These are phyloP conservation scores for Erynnis tages DNA, from an alignment of 2,888 invertebrate species.

Conservation along the genomic window DNA sequence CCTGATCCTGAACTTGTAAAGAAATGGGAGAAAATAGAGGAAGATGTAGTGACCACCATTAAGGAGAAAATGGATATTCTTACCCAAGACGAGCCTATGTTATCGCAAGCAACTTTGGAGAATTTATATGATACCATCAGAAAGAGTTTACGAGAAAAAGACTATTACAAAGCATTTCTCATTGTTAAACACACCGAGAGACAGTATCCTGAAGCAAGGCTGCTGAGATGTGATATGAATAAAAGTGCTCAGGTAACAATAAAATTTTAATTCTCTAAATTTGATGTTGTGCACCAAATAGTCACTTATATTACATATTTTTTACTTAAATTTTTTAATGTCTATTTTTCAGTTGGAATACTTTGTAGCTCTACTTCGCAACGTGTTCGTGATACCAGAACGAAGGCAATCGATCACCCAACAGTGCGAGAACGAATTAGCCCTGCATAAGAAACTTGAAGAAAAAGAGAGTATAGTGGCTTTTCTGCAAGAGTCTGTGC, in stretches of 20 bases:
- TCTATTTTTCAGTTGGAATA: conserved; percentile 61
- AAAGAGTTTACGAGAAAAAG: conserved; percentile 64
- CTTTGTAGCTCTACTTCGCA: conserved; percentile 68
- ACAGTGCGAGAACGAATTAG: conserved; percentile 69
- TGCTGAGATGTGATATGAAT: conserved; percentile 70
- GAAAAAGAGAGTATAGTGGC: conserved; percentile 84
- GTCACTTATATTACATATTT: no score
- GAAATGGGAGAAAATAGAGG: conserved; percentile 79
- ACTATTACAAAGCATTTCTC: conserved; percentile 78
- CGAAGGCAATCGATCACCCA: conserved; percentile 54
- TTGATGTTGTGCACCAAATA: no score
- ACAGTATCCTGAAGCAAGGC: conserved; percentile 70
- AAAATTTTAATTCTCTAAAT: not conserved
- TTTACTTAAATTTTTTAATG: no score
- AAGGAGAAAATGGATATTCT: conserved; percentile 68
- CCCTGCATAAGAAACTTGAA: conserved; percentile 77
- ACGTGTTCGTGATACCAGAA: conserved; percentile 67
- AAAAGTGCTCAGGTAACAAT: conserved; percentile 70
- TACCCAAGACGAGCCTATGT: conserved; percentile 70
- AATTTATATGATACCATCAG: conserved; percentile 69
- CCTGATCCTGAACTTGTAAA: conserved; percentile 67
- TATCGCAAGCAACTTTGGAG: conserved; percentile 69
- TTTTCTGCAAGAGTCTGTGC: conserved; percentile 85
- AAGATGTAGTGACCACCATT: conserved; percentile 72
- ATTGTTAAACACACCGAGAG: conserved; percentile 72